A percentile compares a stretch with the other conserved stretches of the same genome.
phyloP scores from a whole-genome alignment of 2,888 invertebrate species.

The Drosophila mercatorum region DNA sequence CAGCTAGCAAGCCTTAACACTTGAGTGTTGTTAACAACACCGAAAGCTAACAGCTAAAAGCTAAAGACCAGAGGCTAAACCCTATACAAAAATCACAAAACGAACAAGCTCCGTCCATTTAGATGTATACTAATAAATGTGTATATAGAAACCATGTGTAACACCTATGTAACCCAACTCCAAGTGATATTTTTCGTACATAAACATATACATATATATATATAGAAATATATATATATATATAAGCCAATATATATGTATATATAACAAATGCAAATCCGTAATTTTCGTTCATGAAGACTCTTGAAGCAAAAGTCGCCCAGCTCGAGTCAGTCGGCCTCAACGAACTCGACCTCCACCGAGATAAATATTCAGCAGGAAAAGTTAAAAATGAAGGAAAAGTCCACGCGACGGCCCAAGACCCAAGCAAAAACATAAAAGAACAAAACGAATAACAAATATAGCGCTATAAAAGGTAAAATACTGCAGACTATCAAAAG shows the following conservation, averaged over 20 bases:
- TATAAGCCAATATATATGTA: conserved; percentile 7
- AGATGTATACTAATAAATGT: conserved; percentile 30
- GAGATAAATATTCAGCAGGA: conserved; percentile 61
- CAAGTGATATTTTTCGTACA: conserved; percentile 22
- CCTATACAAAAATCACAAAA: not conserved
- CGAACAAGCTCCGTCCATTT: conserved; percentile 36
- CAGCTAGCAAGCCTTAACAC: conserved; percentile 34
- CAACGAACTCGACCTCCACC: conserved; percentile 76
- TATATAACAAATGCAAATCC: conserved; percentile 28
- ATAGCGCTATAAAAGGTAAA: conserved; percentile 35
- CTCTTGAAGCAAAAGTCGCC: conserved; percentile 68
- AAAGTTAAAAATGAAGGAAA: conserved; percentile 63
- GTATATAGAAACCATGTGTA: not conserved
- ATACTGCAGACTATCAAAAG: conserved; percentile 4
- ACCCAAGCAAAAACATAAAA: conserved; percentile 30
- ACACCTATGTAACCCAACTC: conserved; percentile 18
- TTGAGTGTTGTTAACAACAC: conserved; percentile 23
- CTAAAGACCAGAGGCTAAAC: conserved; percentile 35
- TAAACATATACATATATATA: conserved; percentile 20
- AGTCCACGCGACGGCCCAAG: conserved; percentile 5
- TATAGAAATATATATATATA: conserved; percentile 23
- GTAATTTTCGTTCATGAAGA: conserved; percentile 64
- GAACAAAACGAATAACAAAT: conserved; percentile 4
- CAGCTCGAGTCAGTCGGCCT: conserved; percentile 71
- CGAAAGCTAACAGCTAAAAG: not conserved